These are phyloP conservation scores for Parasteatoda lunata DNA, from an alignment of 2,888 invertebrate species.

Conservation along the genomic window DNA sequence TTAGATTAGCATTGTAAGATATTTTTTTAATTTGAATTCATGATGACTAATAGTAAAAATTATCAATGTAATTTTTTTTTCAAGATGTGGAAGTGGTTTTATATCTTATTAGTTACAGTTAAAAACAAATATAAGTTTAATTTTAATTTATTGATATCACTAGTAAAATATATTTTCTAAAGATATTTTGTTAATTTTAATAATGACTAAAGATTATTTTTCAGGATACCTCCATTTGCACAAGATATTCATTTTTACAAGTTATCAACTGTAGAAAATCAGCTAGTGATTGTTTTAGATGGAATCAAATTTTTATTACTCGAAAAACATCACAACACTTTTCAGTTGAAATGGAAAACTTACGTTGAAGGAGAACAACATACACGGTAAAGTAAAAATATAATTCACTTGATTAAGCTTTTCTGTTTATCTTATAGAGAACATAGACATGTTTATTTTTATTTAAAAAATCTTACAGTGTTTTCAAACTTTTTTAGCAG, in stretches of 20 bases:
- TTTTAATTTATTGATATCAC: no score
- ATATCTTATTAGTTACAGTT: no score
- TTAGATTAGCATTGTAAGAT: no score
- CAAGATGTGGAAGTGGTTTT: no score
- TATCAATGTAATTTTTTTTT: no score
- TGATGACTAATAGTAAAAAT: no score
- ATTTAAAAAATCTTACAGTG: neutral
- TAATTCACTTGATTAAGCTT: neutral
- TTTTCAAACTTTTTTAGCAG: neutral
- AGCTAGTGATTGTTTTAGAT: constrained; percentile 44
- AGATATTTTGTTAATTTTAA: no score
- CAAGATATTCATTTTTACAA: constrained; percentile 40
- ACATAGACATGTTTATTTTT: neutral
- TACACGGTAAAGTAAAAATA: constrained; percentile 19
- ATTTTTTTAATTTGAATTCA: no score
- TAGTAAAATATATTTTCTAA: no score
- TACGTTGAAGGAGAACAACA: constrained; percentile 18
- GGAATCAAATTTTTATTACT: constrained; percentile 39
- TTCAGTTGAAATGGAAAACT: constrained; percentile 41
- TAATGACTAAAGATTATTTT: neutral
- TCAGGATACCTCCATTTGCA: constrained; percentile 44
- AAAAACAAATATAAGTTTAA: no score
- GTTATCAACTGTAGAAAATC: constrained; percentile 20
- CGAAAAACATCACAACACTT: constrained; percentile 17
- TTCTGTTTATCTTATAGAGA: neutral